Evolutionary conservation across 2,797 vertebrate genomes (phyloP).

Genomic region (Acrocephalus scirpaceus): DNA sequence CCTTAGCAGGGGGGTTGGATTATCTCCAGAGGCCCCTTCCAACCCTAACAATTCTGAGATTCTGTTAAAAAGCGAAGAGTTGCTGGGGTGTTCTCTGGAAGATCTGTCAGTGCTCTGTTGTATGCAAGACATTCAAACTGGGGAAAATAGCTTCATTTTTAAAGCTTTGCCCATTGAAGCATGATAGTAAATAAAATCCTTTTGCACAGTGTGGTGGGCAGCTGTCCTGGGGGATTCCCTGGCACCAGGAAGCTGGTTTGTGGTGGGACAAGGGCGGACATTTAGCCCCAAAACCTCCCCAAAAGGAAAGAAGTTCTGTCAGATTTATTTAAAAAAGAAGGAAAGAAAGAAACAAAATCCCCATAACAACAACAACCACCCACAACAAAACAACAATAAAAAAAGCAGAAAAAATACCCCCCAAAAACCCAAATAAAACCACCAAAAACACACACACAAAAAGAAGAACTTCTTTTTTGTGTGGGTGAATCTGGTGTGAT

Average conservation of each 20-base stretch:
- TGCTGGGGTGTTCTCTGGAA: not conserved
- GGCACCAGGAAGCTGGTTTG: not conserved
- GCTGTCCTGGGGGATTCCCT: accelerated
- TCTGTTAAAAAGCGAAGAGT: too few species aligned
- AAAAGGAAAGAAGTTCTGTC: not conserved
- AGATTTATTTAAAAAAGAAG: not conserved
- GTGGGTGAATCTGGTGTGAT: not conserved
- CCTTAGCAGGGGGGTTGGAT: not conserved
- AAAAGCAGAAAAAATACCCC: not conserved
- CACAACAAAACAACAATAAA: too few species aligned
- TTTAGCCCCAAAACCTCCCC: not conserved
- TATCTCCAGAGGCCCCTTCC: not conserved
- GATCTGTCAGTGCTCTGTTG: not conserved
- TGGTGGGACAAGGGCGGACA: accelerated
- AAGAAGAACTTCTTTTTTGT: not conserved
- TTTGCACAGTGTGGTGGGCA: accelerated
- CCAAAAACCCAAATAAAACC: not conserved
- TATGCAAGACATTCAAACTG: not conserved
- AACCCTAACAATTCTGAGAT: not conserved
- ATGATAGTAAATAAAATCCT: not conserved
- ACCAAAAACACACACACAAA: not conserved
- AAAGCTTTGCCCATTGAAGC: not conserved
- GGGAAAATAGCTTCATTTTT: not conserved
- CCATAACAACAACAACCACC: not conserved
- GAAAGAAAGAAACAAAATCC: not conserved